phyloP scores from a whole-genome alignment of 2,888 invertebrate species.

The Microplitis manilae region DNA sequence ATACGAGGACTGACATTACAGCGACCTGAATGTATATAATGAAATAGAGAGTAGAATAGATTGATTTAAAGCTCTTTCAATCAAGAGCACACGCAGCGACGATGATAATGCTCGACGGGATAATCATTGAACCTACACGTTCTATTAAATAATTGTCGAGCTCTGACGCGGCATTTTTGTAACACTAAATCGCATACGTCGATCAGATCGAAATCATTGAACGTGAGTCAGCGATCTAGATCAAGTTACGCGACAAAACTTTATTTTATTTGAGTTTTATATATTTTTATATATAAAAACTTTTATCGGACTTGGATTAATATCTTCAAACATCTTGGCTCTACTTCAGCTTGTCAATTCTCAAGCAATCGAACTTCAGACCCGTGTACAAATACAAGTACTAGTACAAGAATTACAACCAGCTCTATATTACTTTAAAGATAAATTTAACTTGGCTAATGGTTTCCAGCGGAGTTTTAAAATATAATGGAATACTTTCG shows the following conservation, averaged over 20 bases:
- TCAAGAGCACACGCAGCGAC: not conserved
- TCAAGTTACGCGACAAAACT: not conserved
- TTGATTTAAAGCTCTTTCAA: not conserved
- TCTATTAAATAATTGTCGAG: not conserved
- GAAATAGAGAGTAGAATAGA: not conserved
- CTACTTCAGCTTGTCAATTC: conserved; percentile 12
- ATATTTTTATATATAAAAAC: too few relatives aligned
- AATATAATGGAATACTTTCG: too few relatives aligned
- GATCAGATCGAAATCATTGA: not conserved
- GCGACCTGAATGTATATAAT: not conserved
- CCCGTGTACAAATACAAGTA: too few relatives aligned
- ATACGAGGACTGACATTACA: too few relatives aligned
- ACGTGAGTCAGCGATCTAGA: not conserved
- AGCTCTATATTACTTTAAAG: too few relatives aligned
- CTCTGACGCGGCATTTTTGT: not conserved
- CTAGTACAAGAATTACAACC: too few relatives aligned
- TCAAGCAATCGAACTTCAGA: not conserved
- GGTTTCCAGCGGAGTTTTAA: too few relatives aligned
- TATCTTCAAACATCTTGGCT: too few relatives aligned
- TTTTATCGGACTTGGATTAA: too few relatives aligned
- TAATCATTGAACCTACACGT: not conserved
- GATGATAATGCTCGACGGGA: not conserved
- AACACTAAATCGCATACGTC: not conserved
- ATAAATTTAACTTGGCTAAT: too few relatives aligned
- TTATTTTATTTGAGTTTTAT: not conserved